Percentiles rank a stretch among this genome's conserved stretches.
These are phyloP conservation scores for Drosophila fuyamai DNA, from an alignment of 1,140 invertebrate genomes.

Conservation along the genomic window DNA sequence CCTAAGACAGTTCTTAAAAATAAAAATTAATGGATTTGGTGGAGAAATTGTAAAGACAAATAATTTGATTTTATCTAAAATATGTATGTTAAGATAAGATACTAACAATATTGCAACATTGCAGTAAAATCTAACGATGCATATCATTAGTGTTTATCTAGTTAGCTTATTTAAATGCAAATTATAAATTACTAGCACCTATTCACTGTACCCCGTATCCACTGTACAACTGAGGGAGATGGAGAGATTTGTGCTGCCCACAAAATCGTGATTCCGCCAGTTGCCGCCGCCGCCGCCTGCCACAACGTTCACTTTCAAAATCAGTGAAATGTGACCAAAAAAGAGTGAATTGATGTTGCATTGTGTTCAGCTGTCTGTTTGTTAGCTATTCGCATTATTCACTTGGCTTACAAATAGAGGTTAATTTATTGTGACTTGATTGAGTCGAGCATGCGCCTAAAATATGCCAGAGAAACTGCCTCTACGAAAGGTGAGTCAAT, in stretches of 20 bases:
- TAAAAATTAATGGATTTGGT: too few relatives aligned
- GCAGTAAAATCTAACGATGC: neutral
- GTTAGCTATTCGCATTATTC: slow-evolving; percentile 78
- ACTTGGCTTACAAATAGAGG: slow-evolving; percentile 80
- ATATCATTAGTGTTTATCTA: neutral
- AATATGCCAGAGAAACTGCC: slow-evolving; percentile 63
- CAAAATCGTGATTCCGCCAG: slow-evolving; percentile 74
- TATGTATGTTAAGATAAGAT: slow-evolving; percentile 16
- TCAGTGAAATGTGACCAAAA: slow-evolving; percentile 81
- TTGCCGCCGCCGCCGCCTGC: slow-evolving; percentile 44
- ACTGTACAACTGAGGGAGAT: slow-evolving; percentile 54
- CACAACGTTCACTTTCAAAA: slow-evolving; percentile 79
- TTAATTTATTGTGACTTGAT: slow-evolving; percentile 78
- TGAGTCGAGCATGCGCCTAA: slow-evolving; percentile 62
- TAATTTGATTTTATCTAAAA: too few relatives aligned
- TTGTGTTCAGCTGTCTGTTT: slow-evolving; percentile 66
- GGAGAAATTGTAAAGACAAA: too few relatives aligned
- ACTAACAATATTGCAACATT: slow-evolving; percentile 27
- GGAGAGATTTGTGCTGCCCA: slow-evolving; percentile 33
- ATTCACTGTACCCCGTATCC: slow-evolving; percentile 8
- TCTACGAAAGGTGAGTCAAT: slow-evolving; percentile 27
- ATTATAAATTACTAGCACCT: neutral
- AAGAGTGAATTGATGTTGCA: slow-evolving; percentile 65
- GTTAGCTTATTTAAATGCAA: neutral
- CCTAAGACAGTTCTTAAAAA: too few relatives aligned